phyloP scores from a whole-genome alignment of 2,797 vertebrate species.

The Halcyon smyrnensis region DNA sequence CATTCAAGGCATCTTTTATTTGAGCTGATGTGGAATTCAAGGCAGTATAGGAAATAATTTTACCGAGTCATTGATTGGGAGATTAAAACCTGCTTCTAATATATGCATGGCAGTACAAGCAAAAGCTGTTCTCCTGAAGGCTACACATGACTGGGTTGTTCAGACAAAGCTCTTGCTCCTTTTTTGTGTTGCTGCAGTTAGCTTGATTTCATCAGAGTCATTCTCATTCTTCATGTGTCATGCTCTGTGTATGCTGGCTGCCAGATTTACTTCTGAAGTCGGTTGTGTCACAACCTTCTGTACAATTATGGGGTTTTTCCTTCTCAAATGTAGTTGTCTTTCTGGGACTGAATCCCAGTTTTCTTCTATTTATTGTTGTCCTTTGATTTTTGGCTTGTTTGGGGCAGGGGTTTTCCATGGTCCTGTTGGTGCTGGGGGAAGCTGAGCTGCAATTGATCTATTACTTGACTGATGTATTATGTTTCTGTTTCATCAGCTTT shows the following conservation, averaged over 20 bases:
- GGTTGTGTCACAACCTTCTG: not conserved
- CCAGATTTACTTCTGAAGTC: not conserved
- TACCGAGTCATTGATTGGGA: not conserved
- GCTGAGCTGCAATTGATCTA: not conserved
- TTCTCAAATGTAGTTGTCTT: not conserved
- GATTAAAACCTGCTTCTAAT: not conserved
- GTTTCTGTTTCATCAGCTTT: slow-evolving; percentile 15
- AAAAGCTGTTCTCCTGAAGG: not conserved
- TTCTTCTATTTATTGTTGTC: not conserved
- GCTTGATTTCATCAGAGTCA: not conserved
- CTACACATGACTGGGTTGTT: not conserved
- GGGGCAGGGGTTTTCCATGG: not conserved
- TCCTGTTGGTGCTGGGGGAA: not conserved
- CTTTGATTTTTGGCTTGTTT: not conserved
- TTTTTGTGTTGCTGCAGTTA: not conserved
- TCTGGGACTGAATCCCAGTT: not conserved
- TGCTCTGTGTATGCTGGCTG: rapidly evolving
- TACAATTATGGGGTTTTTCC: not conserved
- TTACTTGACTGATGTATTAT: not conserved
- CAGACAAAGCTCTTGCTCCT: not conserved
- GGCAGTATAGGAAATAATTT: not conserved
- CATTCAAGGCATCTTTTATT: not conserved
- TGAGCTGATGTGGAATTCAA: not conserved
- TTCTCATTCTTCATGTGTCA: not conserved
- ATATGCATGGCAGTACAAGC: not conserved